Percentiles rank a stretch among this genome's conserved stretches.
phyloP scores from a whole-genome alignment of 2,888 invertebrate genomes.

The Mythimna lalbum region DNA sequence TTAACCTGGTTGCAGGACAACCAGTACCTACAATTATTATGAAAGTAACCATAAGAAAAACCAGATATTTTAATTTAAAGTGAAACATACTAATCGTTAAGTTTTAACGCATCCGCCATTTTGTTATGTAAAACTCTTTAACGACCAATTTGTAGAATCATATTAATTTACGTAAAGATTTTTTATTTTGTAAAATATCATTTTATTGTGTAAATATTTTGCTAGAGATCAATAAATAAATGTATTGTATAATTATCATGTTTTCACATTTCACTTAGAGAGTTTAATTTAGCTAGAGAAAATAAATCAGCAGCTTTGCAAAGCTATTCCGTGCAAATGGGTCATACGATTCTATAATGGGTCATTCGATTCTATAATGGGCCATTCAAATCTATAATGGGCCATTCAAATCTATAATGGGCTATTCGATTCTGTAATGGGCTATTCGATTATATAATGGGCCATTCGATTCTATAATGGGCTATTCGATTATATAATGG shows the following conservation, averaged over 20 bases:
- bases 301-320: too few relatives aligned
- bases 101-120: not conserved
- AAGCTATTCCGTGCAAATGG: too few relatives aligned
- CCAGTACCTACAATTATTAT: not conserved
- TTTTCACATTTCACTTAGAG: constrained; percentile 12
- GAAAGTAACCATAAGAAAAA: constrained; percentile 6
- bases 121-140: not conserved
- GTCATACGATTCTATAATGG: too few relatives aligned
- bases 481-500: too few relatives aligned
- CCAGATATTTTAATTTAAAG: constrained; percentile 29
- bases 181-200: constrained; percentile 13
- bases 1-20: constrained; percentile 14
- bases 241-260: not conserved
- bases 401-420: too few relatives aligned
- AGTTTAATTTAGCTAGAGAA: not conserved
- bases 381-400: too few relatives aligned
- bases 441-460: too few relatives aligned
- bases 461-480: too few relatives aligned
- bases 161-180: not conserved
- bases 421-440: too few relatives aligned
- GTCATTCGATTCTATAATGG: too few relatives aligned
- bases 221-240: constrained; percentile 18
- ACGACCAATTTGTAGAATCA: not conserved
- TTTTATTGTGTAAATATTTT: constrained; percentile 37
- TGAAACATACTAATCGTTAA: not conserved